A percentile compares a stretch with the other conserved stretches of the same genome.
These are phyloP conservation scores for Gadopsis bispinosus DNA, from an alignment of 2,797 vertebrate species.

Conservation along the genomic window DNA sequence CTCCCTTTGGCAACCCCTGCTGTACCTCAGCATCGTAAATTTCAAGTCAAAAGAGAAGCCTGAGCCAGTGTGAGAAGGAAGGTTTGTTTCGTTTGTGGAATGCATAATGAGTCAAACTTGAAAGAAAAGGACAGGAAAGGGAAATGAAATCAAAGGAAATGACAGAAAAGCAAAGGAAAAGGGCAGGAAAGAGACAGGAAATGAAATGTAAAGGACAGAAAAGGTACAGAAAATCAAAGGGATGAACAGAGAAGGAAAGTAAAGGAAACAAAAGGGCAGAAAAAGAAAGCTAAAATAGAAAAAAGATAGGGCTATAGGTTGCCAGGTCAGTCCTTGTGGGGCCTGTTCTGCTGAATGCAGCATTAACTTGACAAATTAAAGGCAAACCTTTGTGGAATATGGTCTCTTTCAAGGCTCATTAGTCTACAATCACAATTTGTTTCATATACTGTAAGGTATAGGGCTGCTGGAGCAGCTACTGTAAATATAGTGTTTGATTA, in stretches of 20 bases:
- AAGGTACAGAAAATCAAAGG: background rate
- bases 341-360: constrained; percentile 48
- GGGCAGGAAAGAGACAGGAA: background rate
- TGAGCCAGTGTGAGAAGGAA: constrained; percentile 14
- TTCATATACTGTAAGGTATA: constrained; percentile 32
- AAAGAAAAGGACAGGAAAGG: constrained; percentile 1
- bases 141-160: background rate
- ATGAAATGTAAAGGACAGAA: background rate
- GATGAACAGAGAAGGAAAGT: background rate
- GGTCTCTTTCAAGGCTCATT: constrained; percentile 63
- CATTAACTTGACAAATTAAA: constrained; percentile 70
- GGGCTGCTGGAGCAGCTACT: constrained; percentile 34
- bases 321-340: constrained; percentile 34
- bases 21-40: constrained; percentile 65
- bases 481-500: constrained; percentile 51
- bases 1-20: constrained; percentile 42
- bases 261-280: background rate
- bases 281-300: background rate
- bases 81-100: constrained; percentile 38
- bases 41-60: constrained; percentile 39
- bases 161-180: background rate
- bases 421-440: constrained; percentile 50
- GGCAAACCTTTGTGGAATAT: constrained; percentile 45
- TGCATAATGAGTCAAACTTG: constrained; percentile 8
- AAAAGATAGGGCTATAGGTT: background rate